A percentile compares a stretch with the other conserved stretches of the same genome.
Conservation (phyloP, 1,140 invertebrate genomes). For the Trachymyrmex septentrionalis region DNA sequence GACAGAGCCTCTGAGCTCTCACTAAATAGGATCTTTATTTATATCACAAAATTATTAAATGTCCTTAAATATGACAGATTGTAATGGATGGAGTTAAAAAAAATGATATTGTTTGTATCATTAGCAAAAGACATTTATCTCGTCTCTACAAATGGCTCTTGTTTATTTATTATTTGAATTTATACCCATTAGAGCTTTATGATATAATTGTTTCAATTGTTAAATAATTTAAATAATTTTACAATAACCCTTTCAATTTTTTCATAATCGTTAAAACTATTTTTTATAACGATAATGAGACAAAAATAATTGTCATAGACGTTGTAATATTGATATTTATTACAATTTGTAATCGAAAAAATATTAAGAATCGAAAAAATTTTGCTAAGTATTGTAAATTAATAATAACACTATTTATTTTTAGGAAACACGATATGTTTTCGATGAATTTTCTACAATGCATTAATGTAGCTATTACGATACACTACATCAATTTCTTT, state of each 20-base stretch:
- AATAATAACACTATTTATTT: neutral
- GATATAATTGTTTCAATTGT: too few relatives aligned
- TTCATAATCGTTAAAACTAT: neutral
- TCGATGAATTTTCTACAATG: neutral
- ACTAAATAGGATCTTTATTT: too few relatives aligned
- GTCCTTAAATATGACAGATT: too few relatives aligned
- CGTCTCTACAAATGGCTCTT: too few relatives aligned
- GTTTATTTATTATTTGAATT: too few relatives aligned
- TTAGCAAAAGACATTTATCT: too few relatives aligned
- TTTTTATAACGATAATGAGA: neutral
- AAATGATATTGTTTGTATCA: too few relatives aligned
- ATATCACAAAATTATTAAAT: too few relatives aligned
- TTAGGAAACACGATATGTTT: neutral
- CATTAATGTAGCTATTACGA: neutral
- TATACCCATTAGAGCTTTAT: too few relatives aligned
- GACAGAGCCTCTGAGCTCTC: too few relatives aligned
- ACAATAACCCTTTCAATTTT: constrained; percentile 3
- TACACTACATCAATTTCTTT: neutral
- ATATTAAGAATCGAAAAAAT: neutral
- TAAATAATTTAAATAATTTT: neutral
- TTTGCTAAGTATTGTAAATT: too few relatives aligned
- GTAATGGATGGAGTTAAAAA: too few relatives aligned
- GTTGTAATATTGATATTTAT: neutral
- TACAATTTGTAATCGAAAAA: neutral
- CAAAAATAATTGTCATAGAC: neutral